Evolutionary conservation across 2,113 vertebrate species (phyloP).

Genomic region (Saguinus imperator): DNA sequence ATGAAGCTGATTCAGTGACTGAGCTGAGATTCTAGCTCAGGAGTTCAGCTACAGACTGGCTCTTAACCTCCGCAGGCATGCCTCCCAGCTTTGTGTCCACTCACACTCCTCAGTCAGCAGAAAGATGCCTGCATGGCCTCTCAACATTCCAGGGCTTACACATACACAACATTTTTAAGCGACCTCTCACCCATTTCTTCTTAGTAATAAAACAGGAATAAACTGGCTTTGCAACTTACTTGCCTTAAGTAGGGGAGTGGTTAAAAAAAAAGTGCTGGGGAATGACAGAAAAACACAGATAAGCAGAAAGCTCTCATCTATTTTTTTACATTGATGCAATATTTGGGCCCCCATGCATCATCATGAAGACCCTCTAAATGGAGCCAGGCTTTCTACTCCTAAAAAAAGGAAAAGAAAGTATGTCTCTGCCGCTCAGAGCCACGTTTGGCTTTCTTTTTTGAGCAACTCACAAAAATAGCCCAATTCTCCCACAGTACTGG

Average conservation of each 20-base stretch:
- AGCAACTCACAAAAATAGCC: neutral
- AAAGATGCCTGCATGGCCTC: neutral
- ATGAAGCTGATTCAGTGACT: neutral
- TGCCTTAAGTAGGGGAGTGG: neutral
- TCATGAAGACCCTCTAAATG: neutral
- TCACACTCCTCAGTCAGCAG: neutral
- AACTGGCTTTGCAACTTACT: neutral
- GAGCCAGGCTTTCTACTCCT: neutral
- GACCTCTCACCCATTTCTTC: neutral
- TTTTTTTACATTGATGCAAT: neutral
- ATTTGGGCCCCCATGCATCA: neutral
- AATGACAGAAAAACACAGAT: neutral
- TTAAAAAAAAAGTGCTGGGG: no score
- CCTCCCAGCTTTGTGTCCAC: neutral
- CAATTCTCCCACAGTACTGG: neutral
- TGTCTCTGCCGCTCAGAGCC: no score
- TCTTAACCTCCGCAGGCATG: no score
- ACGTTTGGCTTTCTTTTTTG: neutral
- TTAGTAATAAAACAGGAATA: neutral
- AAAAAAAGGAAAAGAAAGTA: neutral
- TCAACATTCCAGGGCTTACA: neutral
- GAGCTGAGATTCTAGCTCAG: neutral
- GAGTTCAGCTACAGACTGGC: neutral
- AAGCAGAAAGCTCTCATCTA: neutral
- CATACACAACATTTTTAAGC: neutral